phyloP scores from a whole-genome alignment of 2,888 invertebrate species.

The Drosophila austrosaltans region DNA sequence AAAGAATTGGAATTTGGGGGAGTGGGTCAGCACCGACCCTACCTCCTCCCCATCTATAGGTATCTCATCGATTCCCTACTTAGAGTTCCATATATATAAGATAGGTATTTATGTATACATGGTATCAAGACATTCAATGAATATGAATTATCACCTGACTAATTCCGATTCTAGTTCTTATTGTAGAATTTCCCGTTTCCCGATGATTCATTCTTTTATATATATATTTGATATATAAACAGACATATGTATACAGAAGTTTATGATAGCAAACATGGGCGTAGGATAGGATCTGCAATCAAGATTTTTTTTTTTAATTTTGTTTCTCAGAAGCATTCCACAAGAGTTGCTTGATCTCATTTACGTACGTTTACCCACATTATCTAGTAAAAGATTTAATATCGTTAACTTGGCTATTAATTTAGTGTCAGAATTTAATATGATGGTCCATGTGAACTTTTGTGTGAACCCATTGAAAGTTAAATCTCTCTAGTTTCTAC shows the following conservation, averaged over 20 bases:
- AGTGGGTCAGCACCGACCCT: not conserved
- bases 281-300: not conserved
- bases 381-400: too few relatives aligned
- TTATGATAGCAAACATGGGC: not conserved
- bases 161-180: not conserved
- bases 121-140: not conserved
- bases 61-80: not conserved
- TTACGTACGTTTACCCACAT: too few relatives aligned
- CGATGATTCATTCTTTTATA: not conserved
- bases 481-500: too few relatives aligned
- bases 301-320: not conserved
- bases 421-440: too few relatives aligned
- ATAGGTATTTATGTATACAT: not conserved
- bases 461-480: too few relatives aligned
- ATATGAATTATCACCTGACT: slow-evolving; percentile 1
- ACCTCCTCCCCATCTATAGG: not conserved
- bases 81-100: not conserved
- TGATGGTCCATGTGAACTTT: too few relatives aligned
- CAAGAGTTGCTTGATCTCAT: too few relatives aligned
- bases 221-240: not conserved
- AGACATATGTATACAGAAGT: not conserved
- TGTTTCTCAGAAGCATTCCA: not conserved
- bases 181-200: slow-evolving; percentile 2
- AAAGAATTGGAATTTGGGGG: slow-evolving; percentile 6
- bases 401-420: too few relatives aligned